These are phyloP conservation scores for Orius insidiosus DNA, from an alignment of 1,140 invertebrate genomes.

Conservation along the genomic window DNA sequence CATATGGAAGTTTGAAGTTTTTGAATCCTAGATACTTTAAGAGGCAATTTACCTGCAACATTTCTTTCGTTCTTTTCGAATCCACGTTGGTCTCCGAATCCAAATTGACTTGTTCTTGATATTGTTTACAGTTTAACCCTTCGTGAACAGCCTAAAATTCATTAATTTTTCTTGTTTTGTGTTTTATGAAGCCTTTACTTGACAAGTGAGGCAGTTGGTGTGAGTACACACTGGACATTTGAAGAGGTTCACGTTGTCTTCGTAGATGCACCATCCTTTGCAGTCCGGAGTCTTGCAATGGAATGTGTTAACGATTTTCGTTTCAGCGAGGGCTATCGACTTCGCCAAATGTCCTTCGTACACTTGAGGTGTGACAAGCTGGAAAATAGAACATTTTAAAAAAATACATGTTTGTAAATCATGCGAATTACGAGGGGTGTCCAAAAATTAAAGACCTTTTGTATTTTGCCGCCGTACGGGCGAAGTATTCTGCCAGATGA, in stretches of 20 bases:
- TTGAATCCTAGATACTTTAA: not conserved
- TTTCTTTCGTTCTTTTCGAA: slow-evolving; percentile 53
- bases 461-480: no score
- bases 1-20: not conserved
- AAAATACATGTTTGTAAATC: no score
- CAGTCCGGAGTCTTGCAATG: slow-evolving; percentile 85
- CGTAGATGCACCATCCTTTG: slow-evolving; percentile 75
- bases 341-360: slow-evolving; percentile 68
- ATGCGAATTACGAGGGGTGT: no score
- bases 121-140: slow-evolving; percentile 67
- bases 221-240: slow-evolving; percentile 66
- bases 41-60: slow-evolving; percentile 33
- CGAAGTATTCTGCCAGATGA: no score
- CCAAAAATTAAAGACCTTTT: no score
- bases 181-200: slow-evolving; percentile 33
- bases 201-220: slow-evolving; percentile 72
- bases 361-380: slow-evolving; percentile 48
- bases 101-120: slow-evolving; percentile 53
- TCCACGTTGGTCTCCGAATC: slow-evolving; percentile 42
- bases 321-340: slow-evolving; percentile 67
- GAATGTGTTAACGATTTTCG: slow-evolving; percentile 63
- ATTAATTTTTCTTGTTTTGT: no score
- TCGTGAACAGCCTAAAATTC: slow-evolving; percentile 62
- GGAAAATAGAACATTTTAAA: slow-evolving; percentile 13
- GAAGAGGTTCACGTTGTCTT: slow-evolving; percentile 74